These are phyloP conservation scores for Chymomyza procnemis DNA, from an alignment of 2,888 invertebrate genomes.

Conservation along the genomic window DNA sequence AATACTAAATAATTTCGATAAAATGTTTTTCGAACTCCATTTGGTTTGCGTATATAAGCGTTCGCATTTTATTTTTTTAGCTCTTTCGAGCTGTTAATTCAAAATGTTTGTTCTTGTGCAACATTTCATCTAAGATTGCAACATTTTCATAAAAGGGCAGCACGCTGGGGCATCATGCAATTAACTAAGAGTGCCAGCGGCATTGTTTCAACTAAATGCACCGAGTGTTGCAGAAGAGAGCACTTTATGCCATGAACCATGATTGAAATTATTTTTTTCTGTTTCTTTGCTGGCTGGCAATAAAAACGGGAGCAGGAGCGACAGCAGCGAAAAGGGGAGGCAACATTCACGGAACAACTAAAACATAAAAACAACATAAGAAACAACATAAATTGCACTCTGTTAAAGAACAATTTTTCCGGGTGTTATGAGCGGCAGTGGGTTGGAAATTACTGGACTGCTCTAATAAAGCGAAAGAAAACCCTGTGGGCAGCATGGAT, in stretches of 20 bases:
- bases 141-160: neutral
- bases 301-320: slow-evolving; percentile 28
- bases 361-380: slow-evolving; percentile 31
- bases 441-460: neutral
- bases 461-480: slow-evolving; percentile 65
- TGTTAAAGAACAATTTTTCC: slow-evolving; percentile 59
- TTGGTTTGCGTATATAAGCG: too few species aligned
- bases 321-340: slow-evolving; percentile 15
- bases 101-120: too few species aligned
- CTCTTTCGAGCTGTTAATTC: too few species aligned
- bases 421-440: slow-evolving; percentile 7
- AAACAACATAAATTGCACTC: slow-evolving; percentile 29
- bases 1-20: too few species aligned
- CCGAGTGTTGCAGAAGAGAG: neutral
- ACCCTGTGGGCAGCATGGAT: slow-evolving; percentile 23
- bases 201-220: neutral
- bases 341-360: slow-evolving; percentile 13
- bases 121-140: neutral
- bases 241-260: slow-evolving; percentile 32
- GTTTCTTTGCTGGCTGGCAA: slow-evolving; percentile 31
- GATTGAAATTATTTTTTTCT: slow-evolving; percentile 71
- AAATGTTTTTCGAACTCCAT: too few species aligned
- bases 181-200: neutral
- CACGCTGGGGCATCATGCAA: neutral
- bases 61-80: too few species aligned